phyloP scores from a whole-genome alignment of 1,140 invertebrate species.

The Sitophilus oryzae region DNA sequence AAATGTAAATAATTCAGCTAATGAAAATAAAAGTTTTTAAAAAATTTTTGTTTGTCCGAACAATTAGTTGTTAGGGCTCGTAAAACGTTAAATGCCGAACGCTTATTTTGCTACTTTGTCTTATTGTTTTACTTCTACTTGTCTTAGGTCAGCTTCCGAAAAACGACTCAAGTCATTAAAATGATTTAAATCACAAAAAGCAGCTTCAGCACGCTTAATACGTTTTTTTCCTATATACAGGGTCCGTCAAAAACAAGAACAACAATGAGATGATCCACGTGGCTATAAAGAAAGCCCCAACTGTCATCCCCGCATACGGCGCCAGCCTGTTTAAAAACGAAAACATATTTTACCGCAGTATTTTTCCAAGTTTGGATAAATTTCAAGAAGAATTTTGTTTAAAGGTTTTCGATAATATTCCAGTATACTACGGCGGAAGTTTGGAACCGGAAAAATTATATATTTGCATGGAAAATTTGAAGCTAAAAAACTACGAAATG shows the following conservation, averaged over 20 bases:
- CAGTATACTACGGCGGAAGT: not conserved
- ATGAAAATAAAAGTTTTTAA: too few relatives aligned
- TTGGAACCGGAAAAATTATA: not conserved
- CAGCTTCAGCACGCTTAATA: too few relatives aligned
- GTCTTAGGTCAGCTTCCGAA: too few relatives aligned
- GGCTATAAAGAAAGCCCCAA: not conserved
- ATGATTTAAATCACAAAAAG: too few relatives aligned
- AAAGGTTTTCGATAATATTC: not conserved
- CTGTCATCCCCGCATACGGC: not conserved
- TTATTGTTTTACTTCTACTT: too few relatives aligned
- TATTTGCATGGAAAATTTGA: constrained; percentile 2
- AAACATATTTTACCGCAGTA: not conserved
- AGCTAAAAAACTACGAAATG: not conserved
- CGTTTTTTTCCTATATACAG: too few relatives aligned
- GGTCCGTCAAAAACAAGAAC: not conserved
- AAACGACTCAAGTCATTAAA: too few relatives aligned
- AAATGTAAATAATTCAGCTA: too few relatives aligned
- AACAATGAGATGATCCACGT: not conserved
- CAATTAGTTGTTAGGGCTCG: too few relatives aligned
- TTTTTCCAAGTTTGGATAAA: not conserved
- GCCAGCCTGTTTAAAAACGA: not conserved
- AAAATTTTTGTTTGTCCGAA: too few relatives aligned
- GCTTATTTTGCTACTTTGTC: too few relatives aligned
- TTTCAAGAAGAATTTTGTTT: not conserved
- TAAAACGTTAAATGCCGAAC: too few relatives aligned